Percentiles rank a stretch among this genome's conserved stretches.
These are phyloP conservation scores for Abrostola tripartita DNA, from an alignment of 2,888 invertebrate genomes.

Conservation along the genomic window DNA sequence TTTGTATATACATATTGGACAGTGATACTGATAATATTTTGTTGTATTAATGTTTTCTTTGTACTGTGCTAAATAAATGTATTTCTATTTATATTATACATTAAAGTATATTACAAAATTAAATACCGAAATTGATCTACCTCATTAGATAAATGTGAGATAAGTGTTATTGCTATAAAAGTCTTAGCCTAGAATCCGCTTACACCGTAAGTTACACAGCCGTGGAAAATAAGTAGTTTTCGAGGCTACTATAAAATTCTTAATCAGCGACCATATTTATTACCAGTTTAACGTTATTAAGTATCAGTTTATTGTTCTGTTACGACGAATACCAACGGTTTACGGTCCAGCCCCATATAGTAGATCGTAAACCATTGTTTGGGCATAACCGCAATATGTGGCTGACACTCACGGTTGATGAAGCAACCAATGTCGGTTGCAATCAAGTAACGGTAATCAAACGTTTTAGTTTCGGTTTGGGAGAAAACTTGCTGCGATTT, in stretches of 20 bases:
- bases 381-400: slow-evolving; percentile 45
- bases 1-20: too few relatives aligned
- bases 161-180: too few relatives aligned
- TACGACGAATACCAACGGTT: slow-evolving; percentile 45
- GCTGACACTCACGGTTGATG: slow-evolving; percentile 44
- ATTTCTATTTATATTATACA: too few relatives aligned
- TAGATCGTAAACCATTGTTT: slow-evolving; percentile 56
- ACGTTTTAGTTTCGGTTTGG: slow-evolving; percentile 5
- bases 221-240: not conserved
- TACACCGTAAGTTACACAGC: not conserved
- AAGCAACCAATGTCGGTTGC: slow-evolving; percentile 42
- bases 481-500: too few relatives aligned
- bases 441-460: slow-evolving; percentile 47
- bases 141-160: too few relatives aligned
- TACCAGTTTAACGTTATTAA: slow-evolving; percentile 35
- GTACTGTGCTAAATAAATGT: too few relatives aligned
- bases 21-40: too few relatives aligned
- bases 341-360: slow-evolving; percentile 48
- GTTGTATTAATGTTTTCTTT: too few relatives aligned
- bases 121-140: too few relatives aligned
- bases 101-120: too few relatives aligned
- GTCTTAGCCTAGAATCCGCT: too few relatives aligned
- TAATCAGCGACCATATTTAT: slow-evolving; percentile 47
- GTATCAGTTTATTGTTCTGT: slow-evolving; percentile 44
- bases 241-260: slow-evolving; percentile 14